These are phyloP conservation scores for Seriola rivoliana DNA, from an alignment of 2,113 vertebrate species.

Conservation along the genomic window DNA sequence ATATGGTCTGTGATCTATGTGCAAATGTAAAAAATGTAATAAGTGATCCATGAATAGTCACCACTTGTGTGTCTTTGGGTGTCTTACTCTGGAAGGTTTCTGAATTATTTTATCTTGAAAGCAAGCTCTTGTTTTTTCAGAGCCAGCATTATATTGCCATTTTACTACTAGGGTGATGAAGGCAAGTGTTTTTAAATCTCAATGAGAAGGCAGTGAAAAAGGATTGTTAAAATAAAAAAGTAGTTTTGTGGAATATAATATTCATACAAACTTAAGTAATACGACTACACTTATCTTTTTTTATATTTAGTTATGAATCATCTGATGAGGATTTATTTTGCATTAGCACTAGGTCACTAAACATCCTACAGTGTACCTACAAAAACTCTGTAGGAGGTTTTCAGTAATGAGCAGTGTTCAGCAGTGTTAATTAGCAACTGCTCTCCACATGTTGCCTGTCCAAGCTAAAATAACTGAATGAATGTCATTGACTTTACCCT, in stretches of 20 bases:
- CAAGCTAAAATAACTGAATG: background rate
- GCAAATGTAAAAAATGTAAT: background rate
- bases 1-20: background rate
- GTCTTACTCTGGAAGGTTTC: background rate
- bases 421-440: background rate
- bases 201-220: slow-evolving; percentile 16
- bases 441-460: background rate
- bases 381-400: background rate
- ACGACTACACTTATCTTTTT: background rate
- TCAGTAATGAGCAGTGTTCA: background rate
- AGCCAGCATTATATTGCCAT: slow-evolving; percentile 22
- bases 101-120: slow-evolving; percentile 18
- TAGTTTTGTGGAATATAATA: background rate
- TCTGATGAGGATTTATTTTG: background rate
- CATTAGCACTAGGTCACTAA: background rate
- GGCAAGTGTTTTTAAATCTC: background rate
- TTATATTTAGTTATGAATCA: background rate
- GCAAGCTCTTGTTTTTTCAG: background rate
- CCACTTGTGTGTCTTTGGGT: background rate
- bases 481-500: background rate
- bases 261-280: background rate
- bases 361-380: background rate
- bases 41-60: slow-evolving; percentile 4
- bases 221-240: background rate
- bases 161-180: slow-evolving; percentile 12